A percentile compares a stretch with the other conserved stretches of the same genome.
These are phyloP conservation scores for Eupithecia pulchellata DNA, from an alignment of 2,888 invertebrate species.

Conservation along the genomic window DNA sequence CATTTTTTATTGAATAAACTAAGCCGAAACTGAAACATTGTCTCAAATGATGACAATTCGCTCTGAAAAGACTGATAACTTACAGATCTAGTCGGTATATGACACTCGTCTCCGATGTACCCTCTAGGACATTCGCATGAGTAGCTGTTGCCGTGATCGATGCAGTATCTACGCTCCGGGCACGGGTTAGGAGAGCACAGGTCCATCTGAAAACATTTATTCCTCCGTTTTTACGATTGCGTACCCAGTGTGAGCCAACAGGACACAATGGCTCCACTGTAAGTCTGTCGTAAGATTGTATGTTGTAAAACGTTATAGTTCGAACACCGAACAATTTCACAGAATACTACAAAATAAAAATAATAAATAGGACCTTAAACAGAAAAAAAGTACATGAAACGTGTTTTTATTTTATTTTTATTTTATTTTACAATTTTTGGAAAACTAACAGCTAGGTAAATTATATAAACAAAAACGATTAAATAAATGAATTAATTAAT, in stretches of 20 bases:
- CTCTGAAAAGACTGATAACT: slow-evolving; percentile 39
- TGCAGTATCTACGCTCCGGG: slow-evolving; percentile 87
- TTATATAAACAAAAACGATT: too few relatives aligned
- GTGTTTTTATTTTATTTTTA: too few relatives aligned
- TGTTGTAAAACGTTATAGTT: too few relatives aligned
- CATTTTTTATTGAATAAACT: too few relatives aligned
- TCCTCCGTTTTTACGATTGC: neutral
- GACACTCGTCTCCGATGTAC: slow-evolving; percentile 89
- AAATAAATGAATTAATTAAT: too few relatives aligned
- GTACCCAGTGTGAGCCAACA: neutral
- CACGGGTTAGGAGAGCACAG: slow-evolving; percentile 90
- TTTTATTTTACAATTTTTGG: too few relatives aligned
- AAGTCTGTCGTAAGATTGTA: neutral
- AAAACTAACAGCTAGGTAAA: too few relatives aligned
- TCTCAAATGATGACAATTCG: neutral
- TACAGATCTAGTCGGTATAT: slow-evolving; percentile 88
- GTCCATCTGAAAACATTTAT: slow-evolving; percentile 83
- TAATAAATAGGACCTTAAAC: too few relatives aligned
- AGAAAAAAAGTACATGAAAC: too few relatives aligned
- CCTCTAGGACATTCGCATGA: slow-evolving; percentile 90
- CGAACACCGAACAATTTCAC: neutral
- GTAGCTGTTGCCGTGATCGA: slow-evolving; percentile 90
- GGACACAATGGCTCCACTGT: neutral
- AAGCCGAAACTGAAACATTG: too few relatives aligned
- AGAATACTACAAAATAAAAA: too few relatives aligned